Evolutionary conservation across 92 coral and sea anemone species (phyloP).

Genomic region (Epizoanthus scotinus): DNA sequence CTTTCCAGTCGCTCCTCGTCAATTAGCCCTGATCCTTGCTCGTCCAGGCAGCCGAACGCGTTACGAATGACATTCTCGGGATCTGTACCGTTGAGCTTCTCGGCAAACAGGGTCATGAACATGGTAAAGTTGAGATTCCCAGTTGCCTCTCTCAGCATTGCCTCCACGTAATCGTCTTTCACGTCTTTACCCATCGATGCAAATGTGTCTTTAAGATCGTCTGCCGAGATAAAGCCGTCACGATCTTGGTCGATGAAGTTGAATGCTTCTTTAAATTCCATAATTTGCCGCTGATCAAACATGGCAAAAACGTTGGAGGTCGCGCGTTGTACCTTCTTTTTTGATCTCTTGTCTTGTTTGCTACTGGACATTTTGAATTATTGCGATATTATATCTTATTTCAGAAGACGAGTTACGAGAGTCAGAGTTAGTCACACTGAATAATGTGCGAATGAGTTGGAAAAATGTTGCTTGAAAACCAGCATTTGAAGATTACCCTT

Average conservation of each 20-base stretch:
- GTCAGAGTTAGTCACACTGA: no score
- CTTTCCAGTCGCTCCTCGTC: constrained; percentile 44
- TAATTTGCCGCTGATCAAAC: constrained; percentile 53
- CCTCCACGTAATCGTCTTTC: constrained; percentile 42
- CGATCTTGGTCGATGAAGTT: constrained; percentile 51
- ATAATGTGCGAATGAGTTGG: no score
- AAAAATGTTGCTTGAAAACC: no score
- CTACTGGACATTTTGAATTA: not conserved
- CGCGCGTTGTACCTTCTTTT: constrained; percentile 56
- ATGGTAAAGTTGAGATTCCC: constrained; percentile 50
- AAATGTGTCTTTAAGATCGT: constrained; percentile 47
- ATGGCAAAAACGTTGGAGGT: constrained; percentile 52
- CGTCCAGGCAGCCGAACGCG: constrained; percentile 49
- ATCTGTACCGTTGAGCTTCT: constrained; percentile 57
- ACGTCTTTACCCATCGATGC: constrained; percentile 46
- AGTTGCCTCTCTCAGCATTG: constrained; percentile 50
- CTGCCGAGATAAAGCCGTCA: constrained; percentile 45
- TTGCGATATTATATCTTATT: no score
- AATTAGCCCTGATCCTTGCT: constrained; percentile 42
- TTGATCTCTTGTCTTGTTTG: constrained; percentile 42
- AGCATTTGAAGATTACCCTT: no score
- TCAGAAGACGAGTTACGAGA: no score
- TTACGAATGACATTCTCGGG: constrained; percentile 50
- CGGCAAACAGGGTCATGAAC: constrained; percentile 58
- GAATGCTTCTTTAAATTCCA: constrained; percentile 50